Conservation (phyloP, 2,888 invertebrate species). For the Mesorhabditis sp. region DNA sequence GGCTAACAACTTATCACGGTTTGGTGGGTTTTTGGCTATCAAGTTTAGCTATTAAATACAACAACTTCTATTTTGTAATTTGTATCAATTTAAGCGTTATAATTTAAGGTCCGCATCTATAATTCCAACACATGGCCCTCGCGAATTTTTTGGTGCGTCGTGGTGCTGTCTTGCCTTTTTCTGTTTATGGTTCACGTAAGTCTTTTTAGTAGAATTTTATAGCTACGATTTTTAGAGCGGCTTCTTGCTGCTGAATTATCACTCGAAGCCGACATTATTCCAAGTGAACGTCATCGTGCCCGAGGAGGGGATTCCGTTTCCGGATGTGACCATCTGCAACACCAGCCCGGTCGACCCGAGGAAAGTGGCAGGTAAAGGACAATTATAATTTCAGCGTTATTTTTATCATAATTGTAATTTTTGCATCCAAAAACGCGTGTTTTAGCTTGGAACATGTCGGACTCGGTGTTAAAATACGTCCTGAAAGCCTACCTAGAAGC, state of each 20-base stretch:
- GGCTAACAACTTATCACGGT: slow-evolving; percentile 46
- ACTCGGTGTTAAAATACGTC: slow-evolving; percentile 21
- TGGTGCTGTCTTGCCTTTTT: slow-evolving; percentile 38
- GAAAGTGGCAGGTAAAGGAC: slow-evolving; percentile 14
- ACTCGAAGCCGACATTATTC: slow-evolving; percentile 42
- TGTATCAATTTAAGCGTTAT: background rate
- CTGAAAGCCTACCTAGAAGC: slow-evolving; percentile 16
- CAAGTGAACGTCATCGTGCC: slow-evolving; percentile 41
- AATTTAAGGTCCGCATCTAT: slow-evolving; percentile 34
- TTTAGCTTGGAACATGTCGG: slow-evolving; percentile 25
- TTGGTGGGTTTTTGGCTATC: slow-evolving; percentile 11
- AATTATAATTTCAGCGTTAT: background rate
- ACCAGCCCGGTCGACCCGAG: slow-evolving; percentile 18
- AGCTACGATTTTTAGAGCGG: slow-evolving; percentile 28
- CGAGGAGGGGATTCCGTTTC: slow-evolving; percentile 31
- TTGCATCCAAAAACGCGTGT: background rate
- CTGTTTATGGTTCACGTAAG: slow-evolving; percentile 46
- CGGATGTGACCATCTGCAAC: slow-evolving; percentile 34
- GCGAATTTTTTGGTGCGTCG: slow-evolving; percentile 43
- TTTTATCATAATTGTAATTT: too few relatives aligned
- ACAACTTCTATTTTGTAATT: background rate
- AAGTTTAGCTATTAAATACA: too few relatives aligned
- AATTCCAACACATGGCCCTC: slow-evolving; percentile 47
- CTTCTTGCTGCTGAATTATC: slow-evolving; percentile 37
- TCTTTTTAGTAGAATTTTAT: too few relatives aligned